phyloP scores from a whole-genome alignment of 2,888 invertebrate genomes.

The Sepiola atlantica region DNA sequence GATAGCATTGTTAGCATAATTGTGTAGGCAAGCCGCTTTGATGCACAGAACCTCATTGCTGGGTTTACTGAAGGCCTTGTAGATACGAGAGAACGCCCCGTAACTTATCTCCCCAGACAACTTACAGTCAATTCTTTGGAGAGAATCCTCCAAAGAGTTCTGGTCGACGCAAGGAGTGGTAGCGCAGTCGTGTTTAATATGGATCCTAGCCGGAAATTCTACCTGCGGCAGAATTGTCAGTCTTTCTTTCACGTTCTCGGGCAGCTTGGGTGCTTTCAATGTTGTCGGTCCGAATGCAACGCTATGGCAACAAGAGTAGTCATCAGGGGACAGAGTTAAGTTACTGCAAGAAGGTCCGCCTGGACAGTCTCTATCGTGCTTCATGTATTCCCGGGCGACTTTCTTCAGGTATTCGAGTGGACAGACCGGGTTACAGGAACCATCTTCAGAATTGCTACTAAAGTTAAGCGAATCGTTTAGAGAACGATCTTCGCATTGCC shows the following conservation, averaged over 20 bases:
- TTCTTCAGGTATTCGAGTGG: not conserved
- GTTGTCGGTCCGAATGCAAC: not conserved
- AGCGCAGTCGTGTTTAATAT: not conserved
- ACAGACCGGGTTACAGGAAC: not conserved
- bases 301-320: not conserved
- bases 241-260: not conserved
- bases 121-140: not conserved
- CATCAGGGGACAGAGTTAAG: not conserved
- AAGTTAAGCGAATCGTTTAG: not conserved
- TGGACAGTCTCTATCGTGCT: not conserved
- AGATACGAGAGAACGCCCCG: not conserved
- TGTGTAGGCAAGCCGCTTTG: constrained; percentile 32
- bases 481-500: not conserved
- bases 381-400: not conserved
- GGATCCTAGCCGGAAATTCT: not conserved
- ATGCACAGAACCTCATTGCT: not conserved
- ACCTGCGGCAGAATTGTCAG: not conserved
- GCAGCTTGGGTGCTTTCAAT: not conserved
- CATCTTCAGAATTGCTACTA: not conserved
- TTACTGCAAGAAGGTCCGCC: not conserved
- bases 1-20: not conserved
- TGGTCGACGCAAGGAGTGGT: not conserved
- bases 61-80: not conserved
- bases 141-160: not conserved
- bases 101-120: not conserved